Base-by-base conservation (phyloP, 2,888 invertebrate species). In the Caprella mutica region DNA sequence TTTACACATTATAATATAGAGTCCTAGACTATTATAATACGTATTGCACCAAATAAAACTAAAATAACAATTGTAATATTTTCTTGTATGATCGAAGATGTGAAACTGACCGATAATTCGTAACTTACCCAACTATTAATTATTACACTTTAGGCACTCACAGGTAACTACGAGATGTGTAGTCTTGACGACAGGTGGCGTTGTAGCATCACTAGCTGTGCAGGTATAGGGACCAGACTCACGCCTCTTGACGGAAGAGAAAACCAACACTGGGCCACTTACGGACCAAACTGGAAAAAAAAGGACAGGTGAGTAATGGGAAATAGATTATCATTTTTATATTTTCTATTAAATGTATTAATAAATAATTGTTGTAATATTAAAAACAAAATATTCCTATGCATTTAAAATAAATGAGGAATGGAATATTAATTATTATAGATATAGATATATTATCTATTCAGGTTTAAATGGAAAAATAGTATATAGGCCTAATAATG, bases 161-260 rank as follows among this genome's bases (percentile, higher is more conserved):
- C 63, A 63, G 19, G 59, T 63, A 23, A 63, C 56, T 5, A 43
- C 57, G 9, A 63, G 50, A 42, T 59, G 55, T 5, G 63, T 63
- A 39, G 59, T 59, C 8, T 58, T 50, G n/a, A 43, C 43, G n/a
- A 63, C 54, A 5, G 63, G 58, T 12, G 59, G 52, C 1, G 63
- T 63, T 29, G 40, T 48, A 5, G 52, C 51, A 52, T 63, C 60
- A 33, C 55, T 50, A 5, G 60, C 55, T n/a, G 50, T 38, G 38
- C 63, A 63, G 29, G 57, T 55, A 50, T 63, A 63, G 35, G 63
- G 54, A 2, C 57, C 59, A 0, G 54, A 38, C 19, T 63, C 57
- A 14, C 55, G 57, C 5, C 63, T 43, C 8, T 58, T 33, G 17
- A 63, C 63, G 6, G 55, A 56, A 1, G 44, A 3, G 42, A 63